Conservation (phyloP, 2,888 invertebrate genomes). For the Dichetophora obliterata region DNA sequence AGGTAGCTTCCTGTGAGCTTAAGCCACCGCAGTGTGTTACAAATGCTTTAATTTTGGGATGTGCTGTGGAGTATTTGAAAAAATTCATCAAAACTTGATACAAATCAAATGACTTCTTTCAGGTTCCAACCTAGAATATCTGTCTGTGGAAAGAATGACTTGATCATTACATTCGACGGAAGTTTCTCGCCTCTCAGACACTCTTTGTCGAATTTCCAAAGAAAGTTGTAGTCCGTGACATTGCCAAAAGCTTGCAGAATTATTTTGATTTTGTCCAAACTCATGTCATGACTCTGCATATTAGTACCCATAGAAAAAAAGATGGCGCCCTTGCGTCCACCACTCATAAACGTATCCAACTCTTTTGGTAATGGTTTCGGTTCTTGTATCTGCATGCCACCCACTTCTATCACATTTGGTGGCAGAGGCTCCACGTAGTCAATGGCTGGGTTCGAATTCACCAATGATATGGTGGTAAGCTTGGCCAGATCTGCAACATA, state of each 20-base stretch:
- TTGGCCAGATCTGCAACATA: conserved; percentile 50
- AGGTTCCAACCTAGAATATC: conserved; percentile 54
- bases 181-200: conserved; percentile 51
- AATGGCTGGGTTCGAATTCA: conserved; percentile 62
- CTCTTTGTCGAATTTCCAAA: conserved; percentile 64
- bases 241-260: conserved; percentile 57
- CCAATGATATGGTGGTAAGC: conserved; percentile 55
- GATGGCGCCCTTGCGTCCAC: conserved; percentile 60
- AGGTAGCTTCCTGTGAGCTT: conserved; percentile 60
- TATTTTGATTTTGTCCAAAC: conserved; percentile 39
- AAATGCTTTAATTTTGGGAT: conserved; percentile 57
- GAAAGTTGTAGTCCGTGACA: conserved; percentile 61
- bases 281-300: conserved; percentile 51
- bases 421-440: conserved; percentile 63
- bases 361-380: conserved; percentile 55
- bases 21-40: conserved; percentile 63
- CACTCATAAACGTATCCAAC: conserved; percentile 56
- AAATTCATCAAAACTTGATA: not conserved
- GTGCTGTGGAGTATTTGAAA: conserved; percentile 47
- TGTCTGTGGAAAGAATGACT: conserved; percentile 51
- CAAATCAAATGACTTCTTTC: not conserved
- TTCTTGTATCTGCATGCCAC: conserved; percentile 63
- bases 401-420: conserved; percentile 65
- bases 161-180: conserved; percentile 51
- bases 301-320: conserved; percentile 64